Evolutionary conservation across 2,113 vertebrate species (phyloP), one percentile per base, ranked within the genome.

Genomic region (Paraplagusia blochii): DNA sequence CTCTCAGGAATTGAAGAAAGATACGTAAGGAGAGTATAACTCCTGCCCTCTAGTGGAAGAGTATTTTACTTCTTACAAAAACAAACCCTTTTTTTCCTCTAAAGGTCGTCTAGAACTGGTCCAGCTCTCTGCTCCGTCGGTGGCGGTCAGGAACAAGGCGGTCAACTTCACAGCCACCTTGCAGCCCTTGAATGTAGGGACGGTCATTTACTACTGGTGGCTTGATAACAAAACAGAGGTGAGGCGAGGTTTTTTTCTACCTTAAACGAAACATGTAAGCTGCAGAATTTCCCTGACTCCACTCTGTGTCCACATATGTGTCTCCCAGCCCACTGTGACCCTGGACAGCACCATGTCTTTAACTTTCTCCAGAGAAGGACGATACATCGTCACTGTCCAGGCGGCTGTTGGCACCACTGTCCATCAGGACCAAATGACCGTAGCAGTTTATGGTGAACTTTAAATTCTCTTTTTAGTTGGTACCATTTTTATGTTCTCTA

Each of bases 191-290:
- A 91, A 90, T 69, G 92, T 93, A 79, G 94, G 95, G 63, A 95
- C 95, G 0, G 91, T 96, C 46, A 94, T 91, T 12, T 97, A 94
- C 1, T 88, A 94, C 81, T 98, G 95, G 95, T 98, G 95, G 95
- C 92, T 96, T 55, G 93, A 93, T 15, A 97, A 98, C 84, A 95
- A 93, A 85, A 94, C 93, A 0, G 95, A 98, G 94, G 95, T 94
- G 49, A 72, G 65, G 22, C 22, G 22, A 6, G 38, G 11, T n/a
- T 39, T 9, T 12, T 51, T 10, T 1, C 16, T 58, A 54, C 53
- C 42, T 51, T 8, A 29, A 44, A 9, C n/a, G 52, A 44, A 7
- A 13, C 29, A 42, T 52, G n/a, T 45, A n/a, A 44, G 33, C 85
- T 22, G 74, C 87, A 18, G 33, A 8, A 42, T 50, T 14, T 60